Conservation (phyloP, 2,113 vertebrate genomes). For the Hemicordylus capensis region DNA sequence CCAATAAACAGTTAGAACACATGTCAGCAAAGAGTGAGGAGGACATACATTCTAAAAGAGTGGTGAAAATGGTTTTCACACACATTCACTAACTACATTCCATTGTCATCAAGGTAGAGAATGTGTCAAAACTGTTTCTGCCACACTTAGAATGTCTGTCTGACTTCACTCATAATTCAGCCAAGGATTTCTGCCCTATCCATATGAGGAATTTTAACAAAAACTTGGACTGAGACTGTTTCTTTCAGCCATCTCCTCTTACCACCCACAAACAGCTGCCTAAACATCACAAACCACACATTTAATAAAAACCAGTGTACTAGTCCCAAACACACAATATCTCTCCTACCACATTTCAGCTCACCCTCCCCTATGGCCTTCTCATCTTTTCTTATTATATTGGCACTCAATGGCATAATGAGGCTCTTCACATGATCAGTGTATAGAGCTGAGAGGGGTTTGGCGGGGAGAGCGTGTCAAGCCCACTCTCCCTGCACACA, state of each 20-base stretch:
- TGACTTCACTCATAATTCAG: neutral
- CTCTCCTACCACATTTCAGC: too few species aligned
- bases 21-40: neutral
- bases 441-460: too few species aligned
- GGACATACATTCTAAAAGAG: neutral
- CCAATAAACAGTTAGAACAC: neutral
- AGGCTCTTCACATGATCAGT: too few species aligned
- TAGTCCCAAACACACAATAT: too few species aligned
- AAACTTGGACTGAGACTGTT: neutral
- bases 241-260: neutral
- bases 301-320: neutral
- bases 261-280: neutral
- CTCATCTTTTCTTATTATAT: neutral
- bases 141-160: neutral
- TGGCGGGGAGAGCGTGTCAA: too few species aligned
- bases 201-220: neutral
- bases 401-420: neutral
- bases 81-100: too few species aligned
- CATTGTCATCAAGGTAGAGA: too few species aligned
- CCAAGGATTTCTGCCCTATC: neutral
- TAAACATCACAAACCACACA: neutral
- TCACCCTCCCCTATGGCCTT: too few species aligned
- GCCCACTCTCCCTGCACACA: too few species aligned
- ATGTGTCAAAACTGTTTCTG: neutral
- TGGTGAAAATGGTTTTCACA: too few species aligned